These are phyloP conservation scores for Eumeta japonica DNA, from an alignment of 1,140 invertebrate genomes.

Conservation along the genomic window DNA sequence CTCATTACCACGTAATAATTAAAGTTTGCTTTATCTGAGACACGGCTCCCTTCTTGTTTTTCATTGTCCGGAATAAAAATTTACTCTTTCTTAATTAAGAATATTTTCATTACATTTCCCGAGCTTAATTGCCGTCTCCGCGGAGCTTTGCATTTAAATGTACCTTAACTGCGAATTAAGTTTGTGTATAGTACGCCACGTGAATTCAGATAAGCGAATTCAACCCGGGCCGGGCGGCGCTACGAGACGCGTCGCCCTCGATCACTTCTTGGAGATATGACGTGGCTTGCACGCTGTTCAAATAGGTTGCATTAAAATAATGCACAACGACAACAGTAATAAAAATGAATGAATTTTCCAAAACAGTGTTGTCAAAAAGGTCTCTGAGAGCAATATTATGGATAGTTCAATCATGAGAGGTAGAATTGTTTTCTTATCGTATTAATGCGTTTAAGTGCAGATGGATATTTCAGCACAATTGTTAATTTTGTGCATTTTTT, in stretches of 20 bases:
- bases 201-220: slow-evolving; percentile 24
- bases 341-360: slow-evolving; percentile 7
- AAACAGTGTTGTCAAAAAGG: background rate
- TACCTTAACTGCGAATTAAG: slow-evolving; percentile 33
- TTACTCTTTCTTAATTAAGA: slow-evolving; percentile 35
- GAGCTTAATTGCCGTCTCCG: slow-evolving; percentile 34
- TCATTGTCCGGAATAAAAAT: too few relatives aligned
- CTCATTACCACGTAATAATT: too few relatives aligned
- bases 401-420: too few relatives aligned
- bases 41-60: too few relatives aligned
- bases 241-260: too few relatives aligned
- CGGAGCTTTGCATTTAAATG: slow-evolving; percentile 46
- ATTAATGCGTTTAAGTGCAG: too few relatives aligned
- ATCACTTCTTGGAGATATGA: slow-evolving; percentile 10
- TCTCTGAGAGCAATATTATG: too few relatives aligned
- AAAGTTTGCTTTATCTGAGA: too few relatives aligned
- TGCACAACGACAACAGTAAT: slow-evolving; percentile 33
- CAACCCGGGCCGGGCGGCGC: too few relatives aligned
- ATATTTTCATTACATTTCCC: slow-evolving; percentile 37
- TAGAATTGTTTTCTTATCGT: too few relatives aligned
- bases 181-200: slow-evolving; percentile 31
- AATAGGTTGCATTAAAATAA: slow-evolving; percentile 27
- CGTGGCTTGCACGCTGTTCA: slow-evolving; percentile 11
- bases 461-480: too few relatives aligned
- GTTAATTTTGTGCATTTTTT: too few relatives aligned